These are phyloP conservation scores for Scortum barcoo DNA, from an alignment of 2,113 vertebrate genomes.

Conservation along the genomic window DNA sequence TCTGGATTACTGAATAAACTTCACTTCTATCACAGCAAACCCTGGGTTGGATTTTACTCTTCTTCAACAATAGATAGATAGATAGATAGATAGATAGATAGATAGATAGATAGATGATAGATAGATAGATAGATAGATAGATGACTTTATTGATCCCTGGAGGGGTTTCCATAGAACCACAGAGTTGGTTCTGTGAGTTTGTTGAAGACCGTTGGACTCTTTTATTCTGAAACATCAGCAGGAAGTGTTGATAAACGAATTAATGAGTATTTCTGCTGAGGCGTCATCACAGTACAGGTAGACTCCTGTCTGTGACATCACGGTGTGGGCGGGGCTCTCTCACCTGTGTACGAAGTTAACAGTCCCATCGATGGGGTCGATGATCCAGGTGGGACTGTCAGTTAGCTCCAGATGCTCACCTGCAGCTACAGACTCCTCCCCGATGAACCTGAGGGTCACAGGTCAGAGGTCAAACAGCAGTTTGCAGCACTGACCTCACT, in stretches of 20 bases:
- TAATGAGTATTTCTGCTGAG: neutral
- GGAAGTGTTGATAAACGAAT: neutral
- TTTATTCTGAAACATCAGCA: neutral
- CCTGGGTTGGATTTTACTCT: too few species aligned
- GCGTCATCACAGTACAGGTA: neutral
- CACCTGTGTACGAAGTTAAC: conserved; percentile 96
- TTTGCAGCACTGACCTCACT: too few species aligned
- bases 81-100: too few species aligned
- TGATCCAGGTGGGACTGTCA: conserved; percentile 92
- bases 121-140: too few species aligned
- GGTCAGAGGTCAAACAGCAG: conserved; percentile 10
- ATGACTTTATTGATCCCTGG: too few species aligned
- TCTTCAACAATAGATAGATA: too few species aligned
- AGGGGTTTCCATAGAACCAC: too few species aligned
- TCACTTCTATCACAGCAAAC: too few species aligned
- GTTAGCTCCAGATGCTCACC: conserved; percentile 87
- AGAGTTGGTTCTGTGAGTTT: too few species aligned
- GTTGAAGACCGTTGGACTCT: too few species aligned
- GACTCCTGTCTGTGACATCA: conserved; percentile 6
- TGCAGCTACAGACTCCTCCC: conserved; percentile 93
- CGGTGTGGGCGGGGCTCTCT: neutral
- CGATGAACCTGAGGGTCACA: conserved; percentile 87
- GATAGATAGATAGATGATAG: too few species aligned
- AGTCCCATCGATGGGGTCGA: conserved; percentile 95
- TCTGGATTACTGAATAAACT: too few species aligned